A percentile compares a stretch with the other conserved stretches of the same genome.
Evolutionary conservation across 2,797 vertebrate genomes (phyloP).

Genomic region (Scarus forsteni): DNA sequence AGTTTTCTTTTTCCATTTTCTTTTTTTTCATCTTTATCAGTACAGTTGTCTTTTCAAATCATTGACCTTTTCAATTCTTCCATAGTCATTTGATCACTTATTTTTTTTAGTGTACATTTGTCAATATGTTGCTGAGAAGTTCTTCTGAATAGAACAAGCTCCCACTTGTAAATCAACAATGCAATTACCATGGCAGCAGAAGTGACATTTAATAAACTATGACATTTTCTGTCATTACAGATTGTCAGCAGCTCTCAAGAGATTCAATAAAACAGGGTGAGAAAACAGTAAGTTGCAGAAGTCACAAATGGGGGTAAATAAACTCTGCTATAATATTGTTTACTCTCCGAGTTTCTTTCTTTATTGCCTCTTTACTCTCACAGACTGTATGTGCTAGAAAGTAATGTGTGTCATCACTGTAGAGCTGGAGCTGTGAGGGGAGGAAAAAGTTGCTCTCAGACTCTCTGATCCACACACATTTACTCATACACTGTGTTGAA

Average conservation of each 20-base stretch:
- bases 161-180: conserved; percentile 10
- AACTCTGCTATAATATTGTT: conserved; percentile 35
- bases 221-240: conserved; percentile 17
- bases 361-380: conserved; percentile 53
- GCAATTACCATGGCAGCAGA: not conserved
- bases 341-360: conserved; percentile 56
- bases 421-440: not conserved
- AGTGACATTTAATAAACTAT: conserved; percentile 22
- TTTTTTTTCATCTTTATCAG: conserved; percentile 8
- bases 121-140: not conserved
- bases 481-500: conserved; percentile 24
- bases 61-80: not conserved
- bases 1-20: conserved; percentile 13
- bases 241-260: conserved; percentile 27
- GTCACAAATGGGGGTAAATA: conserved; percentile 19
- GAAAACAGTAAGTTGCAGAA: not conserved
- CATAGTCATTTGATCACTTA: not conserved
- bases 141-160: conserved; percentile 1
- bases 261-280: conserved; percentile 26
- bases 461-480: conserved; percentile 26
- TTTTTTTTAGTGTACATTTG: not conserved
- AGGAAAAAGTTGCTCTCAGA: conserved; percentile 5
- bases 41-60: conserved; percentile 2
- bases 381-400: conserved; percentile 35
- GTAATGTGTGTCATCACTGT: conserved; percentile 34